Conservation (phyloP, 2,797 vertebrate species). For the Uromys caudimaculatus region DNA sequence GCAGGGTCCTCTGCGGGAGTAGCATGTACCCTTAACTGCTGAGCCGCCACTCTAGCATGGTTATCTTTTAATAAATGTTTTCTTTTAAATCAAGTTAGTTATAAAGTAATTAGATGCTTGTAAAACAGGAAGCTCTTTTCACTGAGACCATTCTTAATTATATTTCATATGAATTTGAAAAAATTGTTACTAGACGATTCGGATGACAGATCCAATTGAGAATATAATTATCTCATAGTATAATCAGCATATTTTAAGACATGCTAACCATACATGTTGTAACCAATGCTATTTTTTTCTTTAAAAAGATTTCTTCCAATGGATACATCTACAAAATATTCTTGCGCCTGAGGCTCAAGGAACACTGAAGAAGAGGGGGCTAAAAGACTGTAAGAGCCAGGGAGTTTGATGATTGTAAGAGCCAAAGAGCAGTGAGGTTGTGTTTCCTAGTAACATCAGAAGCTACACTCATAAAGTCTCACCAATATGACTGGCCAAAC, state of each 20-base stretch:
- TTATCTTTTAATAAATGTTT: conserved; percentile 60
- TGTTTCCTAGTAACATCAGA: background rate
- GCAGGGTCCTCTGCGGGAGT: background rate
- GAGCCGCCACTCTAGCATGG: background rate
- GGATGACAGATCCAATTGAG: conserved; percentile 62
- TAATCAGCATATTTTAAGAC: conserved; percentile 64
- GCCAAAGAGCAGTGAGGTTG: background rate
- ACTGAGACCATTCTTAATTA: conserved; percentile 54
- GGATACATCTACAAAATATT: background rate
- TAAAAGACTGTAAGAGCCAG: background rate
- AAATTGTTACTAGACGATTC: conserved; percentile 38
- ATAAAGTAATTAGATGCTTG: conserved; percentile 68
- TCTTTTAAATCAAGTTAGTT: conserved; percentile 59
- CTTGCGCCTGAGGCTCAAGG: background rate
- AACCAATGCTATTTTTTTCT: conserved; percentile 45
- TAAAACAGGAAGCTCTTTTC: conserved; percentile 62
- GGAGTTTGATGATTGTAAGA: background rate
- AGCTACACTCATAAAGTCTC: background rate
- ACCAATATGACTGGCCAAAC: background rate
- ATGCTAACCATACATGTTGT: conserved; percentile 42
- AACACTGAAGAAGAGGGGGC: background rate
- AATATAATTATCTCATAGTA: conserved; percentile 64
- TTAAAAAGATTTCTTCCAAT: background rate
- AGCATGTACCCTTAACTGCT: background rate
- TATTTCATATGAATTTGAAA: conserved; percentile 65